Evolutionary conservation across 2,797 vertebrate species (phyloP).

Genomic region (Jordanella pulchra): DNA sequence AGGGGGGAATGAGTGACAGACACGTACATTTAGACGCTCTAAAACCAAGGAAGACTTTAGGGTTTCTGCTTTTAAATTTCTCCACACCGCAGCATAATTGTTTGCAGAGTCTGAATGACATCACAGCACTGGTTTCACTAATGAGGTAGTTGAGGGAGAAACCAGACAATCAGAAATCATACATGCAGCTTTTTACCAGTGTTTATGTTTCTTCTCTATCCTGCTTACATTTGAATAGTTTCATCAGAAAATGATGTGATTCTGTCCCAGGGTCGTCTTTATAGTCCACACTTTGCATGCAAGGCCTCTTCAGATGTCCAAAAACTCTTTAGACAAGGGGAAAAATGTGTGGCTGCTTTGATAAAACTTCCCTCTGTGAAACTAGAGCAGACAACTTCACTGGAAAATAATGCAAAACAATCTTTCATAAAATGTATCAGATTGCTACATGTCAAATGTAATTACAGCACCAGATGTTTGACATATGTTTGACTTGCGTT

Average conservation of each 20-base stretch:
- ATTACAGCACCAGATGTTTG: constrained; percentile 28
- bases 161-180: constrained; percentile 21
- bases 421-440: constrained; percentile 29
- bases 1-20: constrained; percentile 47
- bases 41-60: constrained; percentile 57
- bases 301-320: not conserved
- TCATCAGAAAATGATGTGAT: not conserved
- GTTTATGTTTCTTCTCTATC: not conserved
- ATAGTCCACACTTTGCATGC: not conserved
- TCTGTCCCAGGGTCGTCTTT: not conserved
- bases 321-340: not conserved
- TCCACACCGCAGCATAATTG: constrained; percentile 62
- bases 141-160: constrained; percentile 40
- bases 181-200: not conserved
- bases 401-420: constrained; percentile 20
- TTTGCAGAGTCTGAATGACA: constrained; percentile 67
- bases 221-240: not conserved
- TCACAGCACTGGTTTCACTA: constrained; percentile 55
- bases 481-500: constrained; percentile 30
- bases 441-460: constrained; percentile 20
- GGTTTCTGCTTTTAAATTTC: constrained; percentile 51
- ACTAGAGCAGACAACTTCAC: constrained; percentile 19
- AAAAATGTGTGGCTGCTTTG: constrained; percentile 6
- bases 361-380: constrained; percentile 3
- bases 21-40: constrained; percentile 41